Evolutionary conservation across 2,888 invertebrate species (phyloP), one percentile per base, ranked within the genome.

Genomic region (Nomada flava): DNA sequence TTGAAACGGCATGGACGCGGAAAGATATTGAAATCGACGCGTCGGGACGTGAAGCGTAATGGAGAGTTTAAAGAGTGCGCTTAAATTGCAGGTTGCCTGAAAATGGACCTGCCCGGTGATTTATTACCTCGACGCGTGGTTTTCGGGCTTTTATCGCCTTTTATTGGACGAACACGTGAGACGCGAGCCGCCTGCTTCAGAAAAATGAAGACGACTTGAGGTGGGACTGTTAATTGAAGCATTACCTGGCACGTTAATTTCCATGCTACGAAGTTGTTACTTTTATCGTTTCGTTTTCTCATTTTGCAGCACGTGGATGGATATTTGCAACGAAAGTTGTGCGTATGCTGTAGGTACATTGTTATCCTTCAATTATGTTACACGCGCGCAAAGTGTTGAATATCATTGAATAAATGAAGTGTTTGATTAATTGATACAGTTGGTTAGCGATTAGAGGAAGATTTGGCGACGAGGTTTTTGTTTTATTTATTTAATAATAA

Each of bases 21-120:
- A 59, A 50, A 64, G 57, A 73, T 83, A 83, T 82, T 82, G 70
- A 83, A 83, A 82, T 69, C 76, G 72, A 73, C 72, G 50, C 47
- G 50, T n/a, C 42, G 59, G 52, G 53, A 68, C 50, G 20, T 47
- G 63, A 23, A n/a, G 13, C 42, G 60, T 83, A 83, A 83, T 74
- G 70, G 67, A 64, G 67, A 73, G 73, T 67, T 83, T 83, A 78
- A 57, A 77, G 62, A 73, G 77, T 26, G 23, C 23, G 57, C 52
- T 62, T 70, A 83, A 83, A 83, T 83, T 83, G 77, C 77, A 73
- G 83, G 83, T 69, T 69, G 75, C 55, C 18, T 52, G 67, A 68
- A 64, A 72, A 69, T 59, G 47, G 60, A 57, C 73, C 73, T 50
- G n/a, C 2, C 47, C n/a, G 15, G 23, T 77, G 74, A 82, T 82